Conservation (phyloP, 2,797 vertebrate species). For the Graptemys geographica region DNA sequence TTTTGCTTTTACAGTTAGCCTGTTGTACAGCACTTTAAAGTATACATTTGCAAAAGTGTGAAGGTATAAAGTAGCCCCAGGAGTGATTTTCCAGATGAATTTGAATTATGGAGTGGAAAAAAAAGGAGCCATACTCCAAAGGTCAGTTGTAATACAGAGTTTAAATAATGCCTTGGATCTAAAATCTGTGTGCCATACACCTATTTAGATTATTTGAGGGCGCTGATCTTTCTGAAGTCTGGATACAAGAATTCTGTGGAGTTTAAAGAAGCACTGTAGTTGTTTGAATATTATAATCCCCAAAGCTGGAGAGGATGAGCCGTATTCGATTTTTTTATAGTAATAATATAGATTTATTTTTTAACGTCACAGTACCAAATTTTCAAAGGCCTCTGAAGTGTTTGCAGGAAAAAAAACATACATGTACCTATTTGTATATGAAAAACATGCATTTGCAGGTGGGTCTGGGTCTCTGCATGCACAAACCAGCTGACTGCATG, state of each 20-base stretch:
- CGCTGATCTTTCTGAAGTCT: not conserved
- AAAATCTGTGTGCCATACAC: not conserved
- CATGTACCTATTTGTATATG: slow-evolving; percentile 29
- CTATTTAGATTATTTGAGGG: not conserved
- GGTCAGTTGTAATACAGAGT: not conserved
- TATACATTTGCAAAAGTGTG: not conserved
- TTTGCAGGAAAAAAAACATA: slow-evolving; percentile 21
- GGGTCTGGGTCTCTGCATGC: not conserved
- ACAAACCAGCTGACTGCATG: not conserved
- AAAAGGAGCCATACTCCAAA: not conserved
- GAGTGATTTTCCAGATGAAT: not conserved
- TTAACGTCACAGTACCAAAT: not conserved
- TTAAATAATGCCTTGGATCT: not conserved
- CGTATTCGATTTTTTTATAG: not conserved
- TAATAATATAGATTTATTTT: not conserved
- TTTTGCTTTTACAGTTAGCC: slow-evolving; percentile 5
- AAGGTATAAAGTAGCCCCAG: slow-evolving; percentile 7
- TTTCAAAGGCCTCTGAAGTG: slow-evolving; percentile 33
- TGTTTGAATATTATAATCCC: not conserved
- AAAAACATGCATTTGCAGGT: slow-evolving; percentile 39
- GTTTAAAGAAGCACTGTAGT: not conserved
- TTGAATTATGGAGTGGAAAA: not conserved
- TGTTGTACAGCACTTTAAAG: not conserved
- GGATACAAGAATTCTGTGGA: not conserved
- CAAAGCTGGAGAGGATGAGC: accelerated